phyloP scores from a whole-genome alignment of 2,888 invertebrate species.

The Dendrolimus pini region DNA sequence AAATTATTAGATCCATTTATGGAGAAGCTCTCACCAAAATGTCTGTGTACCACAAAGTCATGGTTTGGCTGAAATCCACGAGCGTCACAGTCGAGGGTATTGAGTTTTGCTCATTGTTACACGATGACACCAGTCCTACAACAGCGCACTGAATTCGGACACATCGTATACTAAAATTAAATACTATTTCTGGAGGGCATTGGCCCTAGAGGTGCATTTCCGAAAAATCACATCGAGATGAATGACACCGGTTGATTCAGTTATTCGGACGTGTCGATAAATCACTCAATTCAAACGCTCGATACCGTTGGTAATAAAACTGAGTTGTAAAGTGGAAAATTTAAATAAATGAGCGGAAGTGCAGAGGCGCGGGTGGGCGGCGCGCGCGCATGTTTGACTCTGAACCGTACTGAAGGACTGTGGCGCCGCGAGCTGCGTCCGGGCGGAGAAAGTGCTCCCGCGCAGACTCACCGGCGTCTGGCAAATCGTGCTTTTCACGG shows the following conservation, averaged over 20 bases:
- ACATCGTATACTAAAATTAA: slow-evolving; percentile 20
- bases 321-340: slow-evolving; percentile 8
- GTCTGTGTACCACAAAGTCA: slow-evolving; percentile 74
- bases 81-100: slow-evolving; percentile 50
- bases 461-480: slow-evolving; percentile 73
- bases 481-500: slow-evolving; percentile 68
- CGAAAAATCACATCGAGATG: slow-evolving; percentile 30
- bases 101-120: slow-evolving; percentile 59
- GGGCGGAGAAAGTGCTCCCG: slow-evolving; percentile 69
- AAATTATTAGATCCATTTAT: not conserved
- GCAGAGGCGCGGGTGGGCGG: slow-evolving; percentile 37
- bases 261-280: slow-evolving; percentile 25
- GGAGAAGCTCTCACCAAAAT: slow-evolving; percentile 64
- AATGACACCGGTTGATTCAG: slow-evolving; percentile 15
- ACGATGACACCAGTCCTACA: slow-evolving; percentile 41
- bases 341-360: slow-evolving; percentile 27
- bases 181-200: slow-evolving; percentile 36
- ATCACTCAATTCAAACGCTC: slow-evolving; percentile 20
- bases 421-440: slow-evolving; percentile 42
- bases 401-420: slow-evolving; percentile 34
- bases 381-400: slow-evolving; percentile 35
- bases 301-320: slow-evolving; percentile 5
- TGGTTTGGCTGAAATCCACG: slow-evolving; percentile 65
- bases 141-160: slow-evolving; percentile 43
- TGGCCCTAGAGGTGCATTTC: slow-evolving; percentile 34